phyloP scores from a whole-genome alignment of 2,113 vertebrate species.

The Gallinago jamesoni region DNA sequence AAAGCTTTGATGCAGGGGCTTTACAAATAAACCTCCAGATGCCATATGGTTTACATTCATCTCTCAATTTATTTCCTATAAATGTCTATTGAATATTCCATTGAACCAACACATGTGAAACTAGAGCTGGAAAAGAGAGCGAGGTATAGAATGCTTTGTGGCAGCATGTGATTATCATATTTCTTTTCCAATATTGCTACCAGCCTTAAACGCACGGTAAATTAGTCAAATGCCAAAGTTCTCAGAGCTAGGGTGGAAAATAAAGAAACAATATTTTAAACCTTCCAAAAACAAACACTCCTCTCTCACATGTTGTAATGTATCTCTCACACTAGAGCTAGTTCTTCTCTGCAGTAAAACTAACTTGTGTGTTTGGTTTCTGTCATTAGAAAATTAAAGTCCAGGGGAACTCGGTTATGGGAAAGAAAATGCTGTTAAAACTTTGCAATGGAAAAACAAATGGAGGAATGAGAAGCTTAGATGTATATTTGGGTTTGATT shows the following conservation, averaged over 20 bases:
- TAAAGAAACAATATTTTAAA: constrained; percentile 75
- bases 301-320: constrained; percentile 49
- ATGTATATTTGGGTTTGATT: constrained; percentile 29
- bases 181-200: constrained; percentile 82
- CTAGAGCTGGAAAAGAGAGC: constrained; percentile 89
- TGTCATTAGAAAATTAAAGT: constrained; percentile 66
- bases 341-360: constrained; percentile 8
- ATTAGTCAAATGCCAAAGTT: constrained; percentile 79
- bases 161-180: constrained; percentile 90
- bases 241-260: constrained; percentile 70
- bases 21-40: constrained; percentile 98
- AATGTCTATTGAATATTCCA: constrained; percentile 97
- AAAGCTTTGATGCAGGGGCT: constrained; percentile 98
- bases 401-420: neutral
- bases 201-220: constrained; percentile 77
- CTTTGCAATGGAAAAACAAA: constrained; percentile 52
- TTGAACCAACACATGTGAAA: constrained; percentile 92
- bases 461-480: constrained; percentile 8
- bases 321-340: neutral
- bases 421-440: constrained; percentile 50
- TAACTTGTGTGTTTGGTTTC: constrained; percentile 51
- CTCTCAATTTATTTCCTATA: constrained; percentile 99
- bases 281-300: constrained; percentile 75
- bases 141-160: constrained; percentile 86
- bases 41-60: constrained; percentile 99